Conservation (phyloP, 2,797 vertebrate species). For the Crocidura indochinensis region DNA sequence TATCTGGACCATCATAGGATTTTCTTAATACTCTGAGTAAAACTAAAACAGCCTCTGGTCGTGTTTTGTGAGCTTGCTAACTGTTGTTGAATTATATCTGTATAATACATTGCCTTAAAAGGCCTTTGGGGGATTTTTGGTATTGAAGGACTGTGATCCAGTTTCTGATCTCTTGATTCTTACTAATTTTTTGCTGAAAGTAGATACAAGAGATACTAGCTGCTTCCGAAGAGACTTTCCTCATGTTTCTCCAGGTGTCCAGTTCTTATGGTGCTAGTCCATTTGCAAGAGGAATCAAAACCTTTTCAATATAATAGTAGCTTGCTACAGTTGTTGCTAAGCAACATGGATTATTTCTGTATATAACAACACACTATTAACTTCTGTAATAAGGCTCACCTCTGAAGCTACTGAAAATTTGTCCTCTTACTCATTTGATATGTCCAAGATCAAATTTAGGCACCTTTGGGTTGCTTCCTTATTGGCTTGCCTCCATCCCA, state of each 20-base stretch:
- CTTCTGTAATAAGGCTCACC: slow-evolving; percentile 69
- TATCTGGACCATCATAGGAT: slow-evolving; percentile 84
- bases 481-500: slow-evolving; percentile 78
- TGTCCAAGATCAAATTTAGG: slow-evolving; percentile 77
- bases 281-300: slow-evolving; percentile 80
- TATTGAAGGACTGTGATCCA: slow-evolving; percentile 92
- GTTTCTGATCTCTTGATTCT: slow-evolving; percentile 90
- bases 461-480: slow-evolving; percentile 77
- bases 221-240: slow-evolving; percentile 91
- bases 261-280: slow-evolving; percentile 90
- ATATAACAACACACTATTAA: slow-evolving; percentile 72
- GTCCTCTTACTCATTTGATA: slow-evolving; percentile 64
- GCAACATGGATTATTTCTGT: slow-evolving; percentile 75
- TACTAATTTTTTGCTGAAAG: slow-evolving; percentile 90
- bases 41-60: slow-evolving; percentile 85
- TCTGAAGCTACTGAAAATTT: slow-evolving; percentile 77
- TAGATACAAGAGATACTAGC: slow-evolving; percentile 91
- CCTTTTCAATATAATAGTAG: slow-evolving; percentile 69
- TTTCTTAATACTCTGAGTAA: slow-evolving; percentile 79
- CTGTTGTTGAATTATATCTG: slow-evolving; percentile 81
- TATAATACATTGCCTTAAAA: slow-evolving; percentile 80
- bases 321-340: slow-evolving; percentile 75
- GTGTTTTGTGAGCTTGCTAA: slow-evolving; percentile 85
- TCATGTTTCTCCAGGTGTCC: slow-evolving; percentile 88
- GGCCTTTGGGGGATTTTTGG: slow-evolving; percentile 72